Conservation (phyloP, 2,797 vertebrate species). For the Dromococcyx pavoninus region DNA sequence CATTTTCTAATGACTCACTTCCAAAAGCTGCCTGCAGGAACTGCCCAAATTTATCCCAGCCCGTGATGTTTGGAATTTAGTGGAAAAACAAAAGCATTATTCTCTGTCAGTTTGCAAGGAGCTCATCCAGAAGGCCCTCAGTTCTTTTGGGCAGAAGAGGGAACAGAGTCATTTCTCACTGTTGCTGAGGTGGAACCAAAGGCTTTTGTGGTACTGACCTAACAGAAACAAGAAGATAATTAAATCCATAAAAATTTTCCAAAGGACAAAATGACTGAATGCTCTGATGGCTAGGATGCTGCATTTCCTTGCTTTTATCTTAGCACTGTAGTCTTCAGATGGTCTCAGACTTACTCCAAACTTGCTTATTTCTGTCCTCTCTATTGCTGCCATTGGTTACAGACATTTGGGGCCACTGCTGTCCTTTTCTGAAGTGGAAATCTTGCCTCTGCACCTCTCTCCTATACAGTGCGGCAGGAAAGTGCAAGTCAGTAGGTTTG, state of each 20-base stretch:
- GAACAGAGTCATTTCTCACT: background rate
- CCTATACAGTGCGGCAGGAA: background rate
- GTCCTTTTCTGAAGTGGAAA: background rate
- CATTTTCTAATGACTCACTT: slow-evolving; percentile 51
- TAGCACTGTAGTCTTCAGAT: background rate
- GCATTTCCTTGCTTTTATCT: background rate
- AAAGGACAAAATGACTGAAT: background rate
- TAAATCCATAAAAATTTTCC: background rate
- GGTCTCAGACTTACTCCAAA: background rate
- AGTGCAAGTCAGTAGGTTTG: background rate
- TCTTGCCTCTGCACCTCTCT: background rate
- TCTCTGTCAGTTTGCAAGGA: background rate
- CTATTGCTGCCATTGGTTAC: background rate
- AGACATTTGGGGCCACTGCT: background rate
- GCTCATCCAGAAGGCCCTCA: background rate
- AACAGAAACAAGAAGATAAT: background rate
- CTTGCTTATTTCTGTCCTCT: background rate
- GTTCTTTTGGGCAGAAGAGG: background rate
- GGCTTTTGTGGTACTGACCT: background rate
- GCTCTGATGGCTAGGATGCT: background rate
- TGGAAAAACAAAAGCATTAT: slow-evolving; percentile 41
- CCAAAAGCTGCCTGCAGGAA: slow-evolving; percentile 53
- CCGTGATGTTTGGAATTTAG: slow-evolving; percentile 21
- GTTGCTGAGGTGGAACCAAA: background rate
- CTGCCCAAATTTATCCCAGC: slow-evolving; percentile 32